These are phyloP conservation scores for Dysmachus trigonus DNA, from an alignment of 2,888 invertebrate genomes.

Conservation along the genomic window DNA sequence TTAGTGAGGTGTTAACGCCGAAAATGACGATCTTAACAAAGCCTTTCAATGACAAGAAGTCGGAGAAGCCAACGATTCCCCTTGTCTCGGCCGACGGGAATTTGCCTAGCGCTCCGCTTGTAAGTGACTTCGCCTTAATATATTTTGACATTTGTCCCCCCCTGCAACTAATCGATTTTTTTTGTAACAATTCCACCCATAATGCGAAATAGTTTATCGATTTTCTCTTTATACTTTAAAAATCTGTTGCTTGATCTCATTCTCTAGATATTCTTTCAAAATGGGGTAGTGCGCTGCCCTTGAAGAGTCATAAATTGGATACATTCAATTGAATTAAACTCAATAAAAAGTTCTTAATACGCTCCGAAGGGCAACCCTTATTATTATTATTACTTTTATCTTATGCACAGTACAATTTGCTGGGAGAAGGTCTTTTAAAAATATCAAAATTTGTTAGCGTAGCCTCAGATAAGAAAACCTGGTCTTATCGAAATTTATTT, in stretches of 20 bases:
- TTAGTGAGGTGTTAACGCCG: not conserved
- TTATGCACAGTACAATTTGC: not conserved
- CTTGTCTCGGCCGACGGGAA: slow-evolving; percentile 65
- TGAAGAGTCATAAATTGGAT: not conserved
- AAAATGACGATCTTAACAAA: slow-evolving; percentile 85
- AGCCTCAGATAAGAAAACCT: not conserved
- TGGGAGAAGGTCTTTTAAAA: not conserved
- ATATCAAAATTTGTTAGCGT: not conserved
- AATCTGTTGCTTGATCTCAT: not conserved
- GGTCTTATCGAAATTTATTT: not conserved
- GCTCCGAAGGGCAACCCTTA: not conserved
- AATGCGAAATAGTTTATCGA: slow-evolving; percentile 15
- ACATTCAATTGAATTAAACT: not conserved
- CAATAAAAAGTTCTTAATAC: not conserved
- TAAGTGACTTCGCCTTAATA: slow-evolving; percentile 43
- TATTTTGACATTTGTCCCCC: not conserved
- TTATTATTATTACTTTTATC: not conserved
- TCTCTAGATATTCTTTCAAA: not conserved
- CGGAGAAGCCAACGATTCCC: slow-evolving; percentile 73
- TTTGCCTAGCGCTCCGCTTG: slow-evolving; percentile 49
- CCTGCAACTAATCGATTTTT: not conserved
- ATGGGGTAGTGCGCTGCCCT: not conserved
- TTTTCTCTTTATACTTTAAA: slow-evolving; percentile 21
- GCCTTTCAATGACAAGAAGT: slow-evolving; percentile 76
- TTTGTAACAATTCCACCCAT: not conserved